A percentile compares a stretch with the other conserved stretches of the same genome.
Conservation (phyloP, 30 jellyfish, hydroid and myxozoan species). For the Phacellophora camtschatica region DNA sequence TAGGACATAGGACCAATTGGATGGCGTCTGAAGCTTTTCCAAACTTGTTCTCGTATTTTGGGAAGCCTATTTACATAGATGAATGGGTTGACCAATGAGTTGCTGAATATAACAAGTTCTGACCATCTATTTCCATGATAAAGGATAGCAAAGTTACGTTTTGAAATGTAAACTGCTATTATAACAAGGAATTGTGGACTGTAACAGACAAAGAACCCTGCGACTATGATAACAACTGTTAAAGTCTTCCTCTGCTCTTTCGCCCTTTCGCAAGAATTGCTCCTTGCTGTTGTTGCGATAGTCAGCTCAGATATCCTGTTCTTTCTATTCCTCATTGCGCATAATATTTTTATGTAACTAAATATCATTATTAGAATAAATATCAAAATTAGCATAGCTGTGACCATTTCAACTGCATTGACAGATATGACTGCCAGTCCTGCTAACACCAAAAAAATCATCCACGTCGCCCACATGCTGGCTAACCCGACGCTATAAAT, state of each 20-base stretch:
- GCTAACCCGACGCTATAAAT: neutral
- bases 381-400: neutral
- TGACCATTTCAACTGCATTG: neutral
- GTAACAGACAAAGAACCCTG: neutral
- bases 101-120: neutral
- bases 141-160: neutral
- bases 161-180: neutral
- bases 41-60: no score
- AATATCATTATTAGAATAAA: neutral
- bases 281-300: neutral
- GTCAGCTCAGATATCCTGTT: neutral
- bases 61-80: neutral
- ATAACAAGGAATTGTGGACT: neutral
- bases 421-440: neutral
- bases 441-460: neutral
- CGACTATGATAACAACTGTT: neutral
- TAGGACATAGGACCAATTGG: no score
- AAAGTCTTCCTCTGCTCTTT: neutral
- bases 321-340: neutral
- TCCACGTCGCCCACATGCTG: neutral
- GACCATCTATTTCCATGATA: slow-evolving; percentile 10
- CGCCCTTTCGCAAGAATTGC: no score
- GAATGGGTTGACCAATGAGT: neutral
- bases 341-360: neutral
- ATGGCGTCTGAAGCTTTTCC: no score